Evolutionary conservation across 2,113 vertebrate species (phyloP).

Genomic region (Actinemys pallida): DNA sequence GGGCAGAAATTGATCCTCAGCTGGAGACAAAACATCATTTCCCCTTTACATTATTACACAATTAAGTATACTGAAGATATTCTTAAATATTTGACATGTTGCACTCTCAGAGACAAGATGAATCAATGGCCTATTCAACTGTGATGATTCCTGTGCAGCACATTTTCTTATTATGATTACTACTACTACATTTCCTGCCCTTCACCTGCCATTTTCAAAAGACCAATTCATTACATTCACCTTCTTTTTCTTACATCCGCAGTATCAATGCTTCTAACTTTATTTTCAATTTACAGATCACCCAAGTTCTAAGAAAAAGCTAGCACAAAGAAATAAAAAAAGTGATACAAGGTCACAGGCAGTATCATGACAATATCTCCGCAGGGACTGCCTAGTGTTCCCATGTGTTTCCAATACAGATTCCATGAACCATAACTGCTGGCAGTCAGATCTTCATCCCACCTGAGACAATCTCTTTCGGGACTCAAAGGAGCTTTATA

Average conservation of each 20-base stretch:
- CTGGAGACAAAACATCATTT: not conserved
- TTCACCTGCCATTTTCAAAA: not conserved
- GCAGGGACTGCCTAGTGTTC: not conserved
- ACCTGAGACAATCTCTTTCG: not conserved
- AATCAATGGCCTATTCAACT: not conserved
- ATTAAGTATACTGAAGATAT: not conserved
- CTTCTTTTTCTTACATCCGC: not conserved
- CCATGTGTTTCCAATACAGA: not conserved
- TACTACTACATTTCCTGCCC: not conserved
- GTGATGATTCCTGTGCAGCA: not conserved
- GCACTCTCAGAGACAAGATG: not conserved
- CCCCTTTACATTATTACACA: not conserved
- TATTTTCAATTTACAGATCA: not conserved
- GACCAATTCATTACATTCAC: not conserved
- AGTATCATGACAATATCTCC: not conserved
- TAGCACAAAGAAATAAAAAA: not conserved
- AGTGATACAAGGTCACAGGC: not conserved
- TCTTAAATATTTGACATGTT: not conserved
- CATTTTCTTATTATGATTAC: not conserved
- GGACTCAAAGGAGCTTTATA: not conserved
- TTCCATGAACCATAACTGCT: not conserved
- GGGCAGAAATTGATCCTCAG: not conserved
- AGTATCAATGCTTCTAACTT: not conserved
- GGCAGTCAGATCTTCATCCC: not conserved
- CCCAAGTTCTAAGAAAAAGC: not conserved